Evolutionary conservation across 2,797 vertebrate genomes (phyloP).

Genomic region (Diplodus puntazzo): DNA sequence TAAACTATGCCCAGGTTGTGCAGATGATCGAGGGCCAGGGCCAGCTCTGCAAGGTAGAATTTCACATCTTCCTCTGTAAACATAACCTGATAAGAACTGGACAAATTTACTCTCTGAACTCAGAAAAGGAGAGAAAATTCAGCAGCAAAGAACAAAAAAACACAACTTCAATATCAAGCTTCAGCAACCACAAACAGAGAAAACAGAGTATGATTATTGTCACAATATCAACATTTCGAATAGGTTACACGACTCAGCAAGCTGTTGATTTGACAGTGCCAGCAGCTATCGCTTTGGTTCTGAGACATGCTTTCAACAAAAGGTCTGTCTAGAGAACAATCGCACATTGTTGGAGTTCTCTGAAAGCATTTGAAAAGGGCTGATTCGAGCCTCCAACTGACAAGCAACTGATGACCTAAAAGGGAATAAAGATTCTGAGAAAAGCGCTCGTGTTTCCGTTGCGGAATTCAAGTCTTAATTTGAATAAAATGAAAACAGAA

Average conservation of each 20-base stretch:
- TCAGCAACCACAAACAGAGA: constrained; percentile 62
- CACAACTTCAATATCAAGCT: constrained; percentile 60
- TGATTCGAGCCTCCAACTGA: constrained; percentile 58
- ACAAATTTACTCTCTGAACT: constrained; percentile 96
- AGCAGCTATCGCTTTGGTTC: constrained; percentile 61
- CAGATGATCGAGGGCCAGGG: constrained; percentile 98
- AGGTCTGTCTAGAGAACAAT: constrained; percentile 67
- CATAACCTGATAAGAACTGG: constrained; percentile 99
- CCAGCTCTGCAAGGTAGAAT: constrained; percentile 99
- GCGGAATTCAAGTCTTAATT: constrained; percentile 49
- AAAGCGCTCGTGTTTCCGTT: constrained; percentile 26
- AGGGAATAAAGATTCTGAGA: constrained; percentile 32
- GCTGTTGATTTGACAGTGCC: constrained; percentile 63
- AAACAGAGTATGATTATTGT: constrained; percentile 66
- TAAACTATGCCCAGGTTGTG: constrained; percentile 99
- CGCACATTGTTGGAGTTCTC: constrained; percentile 56
- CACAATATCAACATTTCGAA: constrained; percentile 71
- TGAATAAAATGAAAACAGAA: constrained; percentile 46
- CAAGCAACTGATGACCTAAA: constrained; percentile 57
- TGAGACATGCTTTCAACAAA: constrained; percentile 66
- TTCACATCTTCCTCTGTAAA: constrained; percentile 99
- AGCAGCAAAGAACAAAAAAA: constrained; percentile 61
- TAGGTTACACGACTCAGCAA: constrained; percentile 41
- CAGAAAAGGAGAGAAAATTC: constrained; percentile 73
- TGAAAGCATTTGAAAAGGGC: constrained; percentile 56